Conservation (phyloP, 1,140 invertebrate genomes). For the Latrodectus geometricus region DNA sequence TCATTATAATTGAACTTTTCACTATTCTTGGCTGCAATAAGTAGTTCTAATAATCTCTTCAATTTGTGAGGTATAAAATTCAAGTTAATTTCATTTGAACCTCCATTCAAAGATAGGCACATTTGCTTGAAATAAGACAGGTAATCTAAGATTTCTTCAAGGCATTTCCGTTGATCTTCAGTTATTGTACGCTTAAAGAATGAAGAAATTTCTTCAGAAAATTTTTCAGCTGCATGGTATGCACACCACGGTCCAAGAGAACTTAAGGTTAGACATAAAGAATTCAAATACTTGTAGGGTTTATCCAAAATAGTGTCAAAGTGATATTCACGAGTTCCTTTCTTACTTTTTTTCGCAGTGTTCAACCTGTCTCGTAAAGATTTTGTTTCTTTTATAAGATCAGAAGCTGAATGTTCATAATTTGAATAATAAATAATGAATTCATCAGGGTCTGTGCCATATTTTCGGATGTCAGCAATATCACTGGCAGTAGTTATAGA, state of each 20-base stretch:
- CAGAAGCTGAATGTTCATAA: neutral
- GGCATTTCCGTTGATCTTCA: neutral
- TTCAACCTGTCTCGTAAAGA: neutral
- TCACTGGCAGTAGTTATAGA: slow-evolving; percentile 83
- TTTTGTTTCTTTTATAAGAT: neutral
- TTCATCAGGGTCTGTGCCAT: slow-evolving; percentile 70
- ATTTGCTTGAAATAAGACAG: neutral
- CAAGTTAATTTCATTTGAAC: neutral
- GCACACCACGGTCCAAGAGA: slow-evolving; percentile 70
- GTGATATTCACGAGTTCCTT: neutral
- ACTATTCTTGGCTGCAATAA: slow-evolving; percentile 13
- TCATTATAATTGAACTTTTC: neutral
- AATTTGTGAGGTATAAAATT: slow-evolving; percentile 18
- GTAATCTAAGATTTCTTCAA: neutral
- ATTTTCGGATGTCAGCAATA: slow-evolving; percentile 80
- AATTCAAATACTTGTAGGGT: slow-evolving; percentile 19
- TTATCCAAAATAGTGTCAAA: neutral
- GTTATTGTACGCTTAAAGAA: neutral
- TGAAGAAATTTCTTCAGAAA: slow-evolving; percentile 52
- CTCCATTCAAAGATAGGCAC: neutral
- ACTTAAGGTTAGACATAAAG: slow-evolving; percentile 64
- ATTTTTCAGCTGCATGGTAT: slow-evolving; percentile 57
- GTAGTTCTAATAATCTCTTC: slow-evolving; percentile 20
- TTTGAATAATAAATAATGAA: slow-evolving; percentile 37
- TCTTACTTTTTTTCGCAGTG: neutral